Percentiles rank a stretch among this genome's conserved stretches.
These are phyloP conservation scores for Chromis chromis DNA, from an alignment of 2,797 vertebrate genomes.

Conservation along the genomic window DNA sequence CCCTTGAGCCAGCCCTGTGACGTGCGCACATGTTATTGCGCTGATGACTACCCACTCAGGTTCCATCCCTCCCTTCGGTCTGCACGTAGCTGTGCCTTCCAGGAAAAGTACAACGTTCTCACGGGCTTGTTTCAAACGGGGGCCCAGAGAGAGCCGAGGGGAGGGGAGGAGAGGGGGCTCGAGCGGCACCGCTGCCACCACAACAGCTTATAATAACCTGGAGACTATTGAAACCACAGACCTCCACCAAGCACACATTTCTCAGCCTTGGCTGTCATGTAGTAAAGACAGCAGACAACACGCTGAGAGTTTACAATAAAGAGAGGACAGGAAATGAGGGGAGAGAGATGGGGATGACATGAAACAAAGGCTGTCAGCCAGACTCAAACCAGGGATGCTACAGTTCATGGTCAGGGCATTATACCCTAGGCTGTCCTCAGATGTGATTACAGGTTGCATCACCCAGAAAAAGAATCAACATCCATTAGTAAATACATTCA, in stretches of 20 bases:
- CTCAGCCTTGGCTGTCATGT: slow-evolving; percentile 32
- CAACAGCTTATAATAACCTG: slow-evolving; percentile 45
- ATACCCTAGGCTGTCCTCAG: background rate
- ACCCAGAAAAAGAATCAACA: background rate
- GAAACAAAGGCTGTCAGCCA: slow-evolving; percentile 4
- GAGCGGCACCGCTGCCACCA: slow-evolving; percentile 36
- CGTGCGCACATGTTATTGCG: slow-evolving; percentile 81
- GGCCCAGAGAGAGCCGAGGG: slow-evolving; percentile 53
- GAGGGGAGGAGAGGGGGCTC: slow-evolving; percentile 23
- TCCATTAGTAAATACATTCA: background rate
- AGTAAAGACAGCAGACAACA: slow-evolving; percentile 22
- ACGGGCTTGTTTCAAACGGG: slow-evolving; percentile 64
- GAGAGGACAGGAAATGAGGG: background rate
- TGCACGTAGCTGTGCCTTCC: slow-evolving; percentile 78
- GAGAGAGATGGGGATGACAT: background rate
- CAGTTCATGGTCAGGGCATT: background rate
- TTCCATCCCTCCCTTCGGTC: slow-evolving; percentile 75
- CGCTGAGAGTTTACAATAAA: slow-evolving; percentile 7
- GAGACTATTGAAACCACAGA: slow-evolving; percentile 38
- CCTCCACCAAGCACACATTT: slow-evolving; percentile 36
- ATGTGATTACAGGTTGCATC: slow-evolving; percentile 6
- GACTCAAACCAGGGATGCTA: background rate
- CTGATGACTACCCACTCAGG: slow-evolving; percentile 79
- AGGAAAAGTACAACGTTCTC: slow-evolving; percentile 81
- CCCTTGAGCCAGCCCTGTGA: slow-evolving; percentile 75